phyloP scores from a whole-genome alignment of 1,140 invertebrate genomes.

The Psilanteris sp. region DNA sequence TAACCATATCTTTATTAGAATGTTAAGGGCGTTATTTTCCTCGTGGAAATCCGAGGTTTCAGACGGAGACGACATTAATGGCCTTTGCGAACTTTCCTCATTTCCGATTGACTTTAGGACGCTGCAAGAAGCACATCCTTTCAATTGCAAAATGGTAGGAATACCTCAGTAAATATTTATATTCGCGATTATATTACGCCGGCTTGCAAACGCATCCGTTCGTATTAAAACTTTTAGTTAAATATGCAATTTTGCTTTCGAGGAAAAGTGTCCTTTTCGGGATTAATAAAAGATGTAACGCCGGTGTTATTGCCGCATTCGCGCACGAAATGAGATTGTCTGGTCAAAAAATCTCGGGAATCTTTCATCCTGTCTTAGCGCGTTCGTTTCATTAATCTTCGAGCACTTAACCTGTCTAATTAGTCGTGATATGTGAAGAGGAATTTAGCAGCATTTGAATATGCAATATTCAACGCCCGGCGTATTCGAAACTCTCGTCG shows the following conservation, averaged over 20 bases:
- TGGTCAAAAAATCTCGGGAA: constrained; percentile 39
- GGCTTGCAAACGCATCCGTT: no score
- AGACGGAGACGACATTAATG: constrained; percentile 57
- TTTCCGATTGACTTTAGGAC: constrained; percentile 72
- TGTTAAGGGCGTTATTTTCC: constrained; percentile 64
- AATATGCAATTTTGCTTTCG: no score
- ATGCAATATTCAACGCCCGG: constrained; percentile 70
- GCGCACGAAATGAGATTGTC: constrained; percentile 9
- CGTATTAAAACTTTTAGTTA: no score
- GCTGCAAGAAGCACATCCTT: constrained; percentile 29
- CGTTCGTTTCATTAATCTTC: constrained; percentile 65
- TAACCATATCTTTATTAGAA: constrained; percentile 74
- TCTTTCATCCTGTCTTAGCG: constrained; percentile 48
- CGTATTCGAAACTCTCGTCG: constrained; percentile 71
- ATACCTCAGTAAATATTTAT: no score
- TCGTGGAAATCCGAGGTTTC: constrained; percentile 54
- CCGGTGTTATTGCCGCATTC: constrained; percentile 10
- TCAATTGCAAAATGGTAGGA: no score
- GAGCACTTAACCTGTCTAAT: constrained; percentile 69
- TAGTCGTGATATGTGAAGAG: constrained; percentile 68
- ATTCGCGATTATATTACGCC: no score
- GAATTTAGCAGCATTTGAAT: constrained; percentile 72
- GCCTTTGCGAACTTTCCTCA: constrained; percentile 71
- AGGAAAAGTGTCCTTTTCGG: no score
- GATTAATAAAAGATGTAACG: constrained; percentile 9